These are phyloP conservation scores for Agrochola lota DNA, from an alignment of 2,888 invertebrate genomes.

Conservation along the genomic window DNA sequence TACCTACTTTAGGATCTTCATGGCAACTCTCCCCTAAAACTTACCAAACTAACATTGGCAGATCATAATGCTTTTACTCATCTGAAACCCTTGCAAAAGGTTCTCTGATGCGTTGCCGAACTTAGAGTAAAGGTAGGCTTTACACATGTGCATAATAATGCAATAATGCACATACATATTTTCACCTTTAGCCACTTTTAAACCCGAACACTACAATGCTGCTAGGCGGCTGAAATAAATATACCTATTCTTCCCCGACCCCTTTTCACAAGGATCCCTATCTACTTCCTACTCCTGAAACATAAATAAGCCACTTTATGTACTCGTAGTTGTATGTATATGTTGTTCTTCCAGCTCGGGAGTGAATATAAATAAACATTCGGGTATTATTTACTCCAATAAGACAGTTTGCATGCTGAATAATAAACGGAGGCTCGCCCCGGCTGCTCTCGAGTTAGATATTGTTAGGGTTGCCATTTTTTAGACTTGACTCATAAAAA, in stretches of 20 bases:
- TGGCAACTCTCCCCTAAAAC: neutral
- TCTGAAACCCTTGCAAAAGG: neutral
- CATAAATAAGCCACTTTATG: slow-evolving; percentile 29
- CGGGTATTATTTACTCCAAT: slow-evolving; percentile 64
- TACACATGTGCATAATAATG: no score
- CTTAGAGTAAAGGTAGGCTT: no score
- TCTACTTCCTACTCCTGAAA: neutral
- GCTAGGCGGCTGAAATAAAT: neutral
- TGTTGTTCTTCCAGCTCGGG: slow-evolving; percentile 21
- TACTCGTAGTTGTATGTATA: slow-evolving; percentile 6
- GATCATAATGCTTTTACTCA: neutral
- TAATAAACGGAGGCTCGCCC: slow-evolving; percentile 58
- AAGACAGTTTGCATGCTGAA: slow-evolving; percentile 65
- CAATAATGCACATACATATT: neutral
- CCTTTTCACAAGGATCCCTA: neutral
- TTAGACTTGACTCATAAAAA: neutral
- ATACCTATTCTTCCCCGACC: neutral
- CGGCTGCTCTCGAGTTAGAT: slow-evolving; percentile 53
- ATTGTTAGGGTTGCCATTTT: slow-evolving; percentile 44
- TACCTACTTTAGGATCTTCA: neutral
- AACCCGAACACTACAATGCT: neutral
- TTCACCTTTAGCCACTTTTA: neutral
- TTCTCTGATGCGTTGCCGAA: neutral
- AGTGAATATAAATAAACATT: slow-evolving; percentile 55
- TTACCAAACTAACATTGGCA: neutral